These are phyloP conservation scores for Spongilla lacustris DNA, from an alignment of 37 sponge, comb jelly and placozoan genomes.

Conservation along the genomic window DNA sequence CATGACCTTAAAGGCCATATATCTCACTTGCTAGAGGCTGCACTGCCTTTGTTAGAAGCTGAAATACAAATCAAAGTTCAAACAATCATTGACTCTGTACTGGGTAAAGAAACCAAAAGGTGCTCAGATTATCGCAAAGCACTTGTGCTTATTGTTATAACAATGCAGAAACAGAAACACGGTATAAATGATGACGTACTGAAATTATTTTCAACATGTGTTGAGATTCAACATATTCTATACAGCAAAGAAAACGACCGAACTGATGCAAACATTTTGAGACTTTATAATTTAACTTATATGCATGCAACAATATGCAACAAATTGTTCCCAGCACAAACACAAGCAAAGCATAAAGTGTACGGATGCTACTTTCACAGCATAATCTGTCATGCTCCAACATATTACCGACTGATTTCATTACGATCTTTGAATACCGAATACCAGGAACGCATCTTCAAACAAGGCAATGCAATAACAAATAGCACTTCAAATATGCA, in stretches of 20 bases:
- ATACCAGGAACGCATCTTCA: constrained; percentile 24
- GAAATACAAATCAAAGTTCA: neutral
- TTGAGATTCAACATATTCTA: neutral
- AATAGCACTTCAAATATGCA: constrained; percentile 21
- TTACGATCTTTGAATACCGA: constrained; percentile 25
- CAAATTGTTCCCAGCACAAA: neutral
- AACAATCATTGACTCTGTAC: neutral
- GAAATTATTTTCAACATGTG: neutral
- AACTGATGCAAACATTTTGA: neutral
- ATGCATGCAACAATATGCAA: constrained; percentile 9
- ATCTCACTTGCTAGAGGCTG: neutral
- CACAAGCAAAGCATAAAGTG: neutral
- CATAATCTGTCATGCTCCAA: constrained; percentile 4
- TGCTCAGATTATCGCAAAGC: constrained; percentile 24
- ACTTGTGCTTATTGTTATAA: neutral
- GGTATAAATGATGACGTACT: neutral
- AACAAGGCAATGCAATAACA: constrained; percentile 5
- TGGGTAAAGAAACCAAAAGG: constrained; percentile 11
- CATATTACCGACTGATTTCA: neutral
- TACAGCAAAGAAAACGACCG: neutral
- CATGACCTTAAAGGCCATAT: constrained; percentile 42
- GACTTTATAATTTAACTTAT: constrained; percentile 6
- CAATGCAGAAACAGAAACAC: neutral
- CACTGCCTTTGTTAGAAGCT: neutral
- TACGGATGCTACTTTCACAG: constrained; percentile 23